A percentile compares a stretch with the other conserved stretches of the same genome.
phyloP scores from a whole-genome alignment of 1,140 invertebrate genomes.

The Trachelipus rathkii region DNA sequence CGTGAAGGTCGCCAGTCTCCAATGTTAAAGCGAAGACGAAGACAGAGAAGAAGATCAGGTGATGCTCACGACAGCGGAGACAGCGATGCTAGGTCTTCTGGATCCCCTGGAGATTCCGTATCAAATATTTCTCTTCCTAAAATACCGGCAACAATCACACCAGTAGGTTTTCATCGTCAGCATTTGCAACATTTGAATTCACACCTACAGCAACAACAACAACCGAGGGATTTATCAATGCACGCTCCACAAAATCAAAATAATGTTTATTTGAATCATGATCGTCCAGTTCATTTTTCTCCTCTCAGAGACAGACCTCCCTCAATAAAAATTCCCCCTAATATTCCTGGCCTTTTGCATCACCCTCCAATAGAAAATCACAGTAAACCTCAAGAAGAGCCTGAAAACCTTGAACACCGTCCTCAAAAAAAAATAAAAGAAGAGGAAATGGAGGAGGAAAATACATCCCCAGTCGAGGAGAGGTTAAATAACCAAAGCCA shows the following conservation, averaged over 20 bases:
- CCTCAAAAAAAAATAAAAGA: neutral
- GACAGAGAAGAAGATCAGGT: slow-evolving; percentile 25
- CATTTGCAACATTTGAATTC: slow-evolving; percentile 8
- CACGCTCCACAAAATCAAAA: neutral
- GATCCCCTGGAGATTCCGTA: slow-evolving; percentile 28
- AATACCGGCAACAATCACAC: slow-evolving; percentile 47
- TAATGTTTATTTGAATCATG: neutral
- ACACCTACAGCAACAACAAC: slow-evolving; percentile 16
- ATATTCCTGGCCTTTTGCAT: neutral
- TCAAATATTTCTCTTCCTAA: slow-evolving; percentile 41
- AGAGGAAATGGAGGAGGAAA: no score
- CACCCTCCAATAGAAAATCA: neutral
- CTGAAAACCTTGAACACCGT: slow-evolving; percentile 5
- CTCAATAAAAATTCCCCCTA: neutral
- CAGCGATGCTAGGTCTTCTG: slow-evolving; percentile 31
- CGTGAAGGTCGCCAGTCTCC: slow-evolving; percentile 25
- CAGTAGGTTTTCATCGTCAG: slow-evolving; percentile 24
- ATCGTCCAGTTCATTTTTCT: neutral
- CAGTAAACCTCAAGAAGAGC: neutral
- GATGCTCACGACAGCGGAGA: slow-evolving; percentile 33
- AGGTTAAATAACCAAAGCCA: neutral
- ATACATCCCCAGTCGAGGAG: neutral
- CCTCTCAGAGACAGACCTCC: neutral
- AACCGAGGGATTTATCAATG: neutral
- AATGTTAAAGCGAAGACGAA: slow-evolving; percentile 23